A percentile compares a stretch with the other conserved stretches of the same genome.
Evolutionary conservation across 2,797 vertebrate species (phyloP).

Genomic region (Zalophus californianus): DNA sequence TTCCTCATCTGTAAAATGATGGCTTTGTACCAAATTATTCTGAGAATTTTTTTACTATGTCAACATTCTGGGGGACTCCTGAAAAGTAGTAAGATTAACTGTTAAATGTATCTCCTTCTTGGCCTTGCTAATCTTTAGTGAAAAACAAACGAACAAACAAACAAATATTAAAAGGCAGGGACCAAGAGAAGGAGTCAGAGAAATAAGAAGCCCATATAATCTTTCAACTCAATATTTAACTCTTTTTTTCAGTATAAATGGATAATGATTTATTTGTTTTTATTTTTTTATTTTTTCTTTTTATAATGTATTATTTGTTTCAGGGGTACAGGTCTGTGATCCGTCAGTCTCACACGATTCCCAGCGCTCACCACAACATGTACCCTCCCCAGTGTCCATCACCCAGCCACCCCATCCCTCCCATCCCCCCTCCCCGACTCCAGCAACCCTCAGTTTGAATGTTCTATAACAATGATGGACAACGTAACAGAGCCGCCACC

Average conservation of each 20-base stretch:
- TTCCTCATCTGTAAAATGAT: neutral
- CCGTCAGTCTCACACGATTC: no score
- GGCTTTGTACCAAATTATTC: neutral
- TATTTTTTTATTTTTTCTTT: no score
- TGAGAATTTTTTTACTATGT: neutral
- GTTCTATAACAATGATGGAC: neutral
- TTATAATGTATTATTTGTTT: no score
- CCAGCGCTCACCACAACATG: no score
- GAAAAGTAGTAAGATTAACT: neutral
- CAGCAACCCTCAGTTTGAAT: neutral
- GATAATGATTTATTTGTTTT: no score
- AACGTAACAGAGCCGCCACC: neutral
- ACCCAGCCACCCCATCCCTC: no score
- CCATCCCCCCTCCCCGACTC: no score
- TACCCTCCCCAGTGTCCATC: no score
- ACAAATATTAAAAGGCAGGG: neutral
- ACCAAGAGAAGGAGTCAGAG: neutral
- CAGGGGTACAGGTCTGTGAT: no score
- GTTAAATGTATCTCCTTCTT: neutral
- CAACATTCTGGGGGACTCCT: neutral
- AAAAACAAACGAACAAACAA: neutral
- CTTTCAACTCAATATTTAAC: neutral
- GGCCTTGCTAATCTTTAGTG: neutral
- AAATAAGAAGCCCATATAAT: neutral
- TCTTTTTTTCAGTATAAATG: no score